These are phyloP conservation scores for Petrolisthes manimaculis DNA, from an alignment of 2,888 invertebrate genomes.

Conservation along the genomic window DNA sequence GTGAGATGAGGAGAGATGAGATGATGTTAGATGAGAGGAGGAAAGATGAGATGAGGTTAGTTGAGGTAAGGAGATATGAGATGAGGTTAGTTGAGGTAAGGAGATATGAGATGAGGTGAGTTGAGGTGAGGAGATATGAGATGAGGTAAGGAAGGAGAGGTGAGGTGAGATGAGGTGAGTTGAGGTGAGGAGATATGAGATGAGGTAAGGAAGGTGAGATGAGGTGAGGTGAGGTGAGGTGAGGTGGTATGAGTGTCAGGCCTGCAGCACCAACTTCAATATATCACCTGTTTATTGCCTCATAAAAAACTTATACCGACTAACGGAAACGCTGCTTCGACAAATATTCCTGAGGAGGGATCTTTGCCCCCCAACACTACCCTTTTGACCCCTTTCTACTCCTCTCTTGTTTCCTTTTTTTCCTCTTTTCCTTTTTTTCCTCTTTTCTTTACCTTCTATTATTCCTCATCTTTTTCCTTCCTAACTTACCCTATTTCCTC, in stretches of 20 bases:
- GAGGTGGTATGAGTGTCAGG: not conserved
- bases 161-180: not conserved
- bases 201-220: not conserved
- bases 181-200: not conserved
- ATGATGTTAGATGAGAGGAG: not conserved
- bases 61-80: not conserved
- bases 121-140: not conserved
- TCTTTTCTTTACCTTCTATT: too few relatives aligned
- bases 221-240: not conserved
- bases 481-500: not conserved
- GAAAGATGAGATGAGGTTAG: not conserved
- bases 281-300: slow-evolving; percentile 58
- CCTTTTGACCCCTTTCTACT: not conserved
- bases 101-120: not conserved
- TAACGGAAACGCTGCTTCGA: slow-evolving; percentile 57
- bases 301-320: slow-evolving; percentile 58
- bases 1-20: not conserved
- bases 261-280: slow-evolving; percentile 44
- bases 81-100: slow-evolving; percentile 7
- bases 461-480: not conserved
- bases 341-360: slow-evolving; percentile 52
- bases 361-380: slow-evolving; percentile 21
- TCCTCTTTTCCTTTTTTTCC: not conserved
- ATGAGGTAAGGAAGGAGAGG: not conserved
- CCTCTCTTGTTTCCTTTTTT: not conserved